Percentiles rank a stretch among this genome's conserved stretches.
These are phyloP conservation scores for Hydrotaea diabolus DNA, from an alignment of 2,888 invertebrate species.

Conservation along the genomic window DNA sequence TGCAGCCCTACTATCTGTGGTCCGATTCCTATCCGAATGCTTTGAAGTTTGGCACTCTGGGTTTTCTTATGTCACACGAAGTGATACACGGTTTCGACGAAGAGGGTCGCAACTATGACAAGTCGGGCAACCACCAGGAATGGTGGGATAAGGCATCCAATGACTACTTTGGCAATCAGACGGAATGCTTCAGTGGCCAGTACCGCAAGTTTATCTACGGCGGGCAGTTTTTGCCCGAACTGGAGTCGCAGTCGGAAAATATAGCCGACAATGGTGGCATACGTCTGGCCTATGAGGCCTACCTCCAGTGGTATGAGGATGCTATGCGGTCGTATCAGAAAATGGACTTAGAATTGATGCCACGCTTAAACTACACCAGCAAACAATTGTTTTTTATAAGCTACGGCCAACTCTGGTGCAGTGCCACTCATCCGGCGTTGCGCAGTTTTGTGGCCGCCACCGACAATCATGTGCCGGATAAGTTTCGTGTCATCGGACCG, in stretches of 20 bases:
- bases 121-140: slow-evolving; percentile 69
- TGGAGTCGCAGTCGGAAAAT: slow-evolving; percentile 75
- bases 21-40: slow-evolving; percentile 74
- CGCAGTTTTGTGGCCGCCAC: slow-evolving; percentile 68
- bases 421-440: slow-evolving; percentile 69
- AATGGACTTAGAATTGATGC: slow-evolving; percentile 71
- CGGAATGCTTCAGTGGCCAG: slow-evolving; percentile 76
- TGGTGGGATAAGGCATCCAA: slow-evolving; percentile 76
- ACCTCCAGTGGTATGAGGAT: slow-evolving; percentile 73
- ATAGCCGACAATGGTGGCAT: slow-evolving; percentile 79
- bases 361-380: slow-evolving; percentile 73
- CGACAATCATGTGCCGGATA: slow-evolving; percentile 72
- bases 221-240: slow-evolving; percentile 68
- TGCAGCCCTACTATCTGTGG: slow-evolving; percentile 75
- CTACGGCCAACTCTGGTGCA: slow-evolving; percentile 78
- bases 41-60: slow-evolving; percentile 75
- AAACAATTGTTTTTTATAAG: slow-evolving; percentile 78
- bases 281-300: slow-evolving; percentile 77
- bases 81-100: slow-evolving; percentile 78
- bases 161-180: slow-evolving; percentile 73
- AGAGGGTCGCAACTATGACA: slow-evolving; percentile 73
- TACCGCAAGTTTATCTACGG: slow-evolving; percentile 69
- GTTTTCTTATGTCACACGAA: slow-evolving; percentile 75
- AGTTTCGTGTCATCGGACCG: slow-evolving; percentile 75
- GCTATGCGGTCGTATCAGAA: slow-evolving; percentile 50